Conservation (phyloP, 2,113 vertebrate genomes). For the Regulus satrapa region DNA sequence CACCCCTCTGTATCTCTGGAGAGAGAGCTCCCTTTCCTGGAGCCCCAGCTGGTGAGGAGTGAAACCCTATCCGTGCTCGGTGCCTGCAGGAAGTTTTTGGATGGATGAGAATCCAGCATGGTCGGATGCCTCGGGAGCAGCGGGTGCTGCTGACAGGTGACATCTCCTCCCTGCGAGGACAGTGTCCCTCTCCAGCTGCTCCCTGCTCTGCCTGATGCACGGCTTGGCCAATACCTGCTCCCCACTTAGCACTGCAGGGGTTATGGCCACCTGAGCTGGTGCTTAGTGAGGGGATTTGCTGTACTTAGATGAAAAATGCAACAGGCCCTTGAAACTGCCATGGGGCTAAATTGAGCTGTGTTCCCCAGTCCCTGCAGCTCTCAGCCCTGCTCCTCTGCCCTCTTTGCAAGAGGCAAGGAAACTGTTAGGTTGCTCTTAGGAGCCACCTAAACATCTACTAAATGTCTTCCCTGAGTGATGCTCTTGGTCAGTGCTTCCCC, state of each 20-base stretch:
- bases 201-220: neutral
- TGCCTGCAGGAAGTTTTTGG: neutral
- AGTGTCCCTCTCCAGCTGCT: neutral
- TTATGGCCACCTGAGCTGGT: neutral
- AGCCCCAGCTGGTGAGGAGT: neutral
- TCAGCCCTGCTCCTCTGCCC: neutral
- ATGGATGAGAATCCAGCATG: neutral
- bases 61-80: neutral
- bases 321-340: neutral
- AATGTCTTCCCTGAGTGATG: neutral
- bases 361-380: neutral
- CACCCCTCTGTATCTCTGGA: neutral
- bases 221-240: neutral
- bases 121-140: fast-evolving
- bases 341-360: neutral
- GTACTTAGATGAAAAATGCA: conserved; percentile 22
- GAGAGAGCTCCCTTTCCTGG: neutral
- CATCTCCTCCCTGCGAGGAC: neutral
- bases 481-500: neutral
- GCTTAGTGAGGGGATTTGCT: conserved; percentile 1
- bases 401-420: neutral
- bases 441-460: neutral
- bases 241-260: neutral
- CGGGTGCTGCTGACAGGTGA: neutral
- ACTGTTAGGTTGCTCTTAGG: neutral